These are phyloP conservation scores for Heliconius congener DNA, from an alignment of 1,140 invertebrate genomes.

Conservation along the genomic window DNA sequence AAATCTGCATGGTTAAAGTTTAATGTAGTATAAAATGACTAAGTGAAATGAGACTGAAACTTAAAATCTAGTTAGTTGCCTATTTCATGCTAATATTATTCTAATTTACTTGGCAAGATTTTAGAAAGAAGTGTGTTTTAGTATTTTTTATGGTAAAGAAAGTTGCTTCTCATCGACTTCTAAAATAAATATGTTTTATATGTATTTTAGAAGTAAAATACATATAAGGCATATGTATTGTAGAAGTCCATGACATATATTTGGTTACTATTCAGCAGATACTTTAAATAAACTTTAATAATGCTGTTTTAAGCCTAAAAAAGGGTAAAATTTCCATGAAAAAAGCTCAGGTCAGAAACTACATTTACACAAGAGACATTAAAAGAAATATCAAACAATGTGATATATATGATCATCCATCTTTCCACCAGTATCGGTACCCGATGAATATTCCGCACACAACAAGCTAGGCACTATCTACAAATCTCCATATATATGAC, in stretches of 20 bases:
- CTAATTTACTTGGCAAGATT: background rate
- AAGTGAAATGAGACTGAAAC: constrained; percentile 12
- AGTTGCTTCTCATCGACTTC: background rate
- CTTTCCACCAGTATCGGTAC: background rate
- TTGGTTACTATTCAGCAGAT: too few species aligned
- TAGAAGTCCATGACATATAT: too few species aligned
- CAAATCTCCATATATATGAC: constrained; percentile 25
- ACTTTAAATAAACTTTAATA: too few species aligned
- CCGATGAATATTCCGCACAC: background rate
- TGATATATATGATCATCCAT: background rate
- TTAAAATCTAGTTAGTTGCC: constrained; percentile 4
- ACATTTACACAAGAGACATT: too few species aligned
- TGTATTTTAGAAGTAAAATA: too few species aligned
- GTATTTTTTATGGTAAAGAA: background rate
- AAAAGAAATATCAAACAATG: too few species aligned
- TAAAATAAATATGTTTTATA: background rate
- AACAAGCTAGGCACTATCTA: constrained; percentile 1
- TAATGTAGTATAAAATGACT: constrained; percentile 4
- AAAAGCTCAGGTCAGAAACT: too few species aligned
- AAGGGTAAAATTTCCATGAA: too few species aligned
- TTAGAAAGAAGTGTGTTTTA: background rate
- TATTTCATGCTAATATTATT: constrained; percentile 14
- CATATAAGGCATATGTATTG: too few species aligned
- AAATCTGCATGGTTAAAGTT: constrained; percentile 6
- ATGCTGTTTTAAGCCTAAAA: too few species aligned